phyloP scores from a whole-genome alignment of 35 echinoderm and acorn worm genomes.

The Heliocidaris erythrogramma region DNA sequence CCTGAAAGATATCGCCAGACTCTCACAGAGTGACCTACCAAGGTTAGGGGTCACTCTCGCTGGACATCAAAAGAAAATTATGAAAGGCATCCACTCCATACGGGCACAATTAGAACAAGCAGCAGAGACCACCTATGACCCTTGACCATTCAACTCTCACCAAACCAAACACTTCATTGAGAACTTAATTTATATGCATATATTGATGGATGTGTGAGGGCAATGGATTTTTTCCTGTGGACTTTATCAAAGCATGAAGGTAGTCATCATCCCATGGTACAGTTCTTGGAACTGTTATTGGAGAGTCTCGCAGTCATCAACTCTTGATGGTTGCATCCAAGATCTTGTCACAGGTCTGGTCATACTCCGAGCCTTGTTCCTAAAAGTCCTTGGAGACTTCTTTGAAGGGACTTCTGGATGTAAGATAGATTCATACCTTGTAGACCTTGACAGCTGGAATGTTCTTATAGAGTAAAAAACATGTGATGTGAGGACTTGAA shows the following conservation, averaged over 20 bases:
- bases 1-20: constrained; percentile 81
- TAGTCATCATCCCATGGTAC: background rate
- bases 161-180: background rate
- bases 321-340: background rate
- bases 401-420: too few species aligned
- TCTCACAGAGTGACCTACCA: constrained; percentile 74
- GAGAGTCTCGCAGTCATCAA: background rate
- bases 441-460: too few species aligned
- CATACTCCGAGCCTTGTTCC: background rate
- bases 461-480: too few species aligned
- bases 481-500: background rate
- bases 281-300: background rate
- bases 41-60: constrained; percentile 84
- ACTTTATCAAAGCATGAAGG: background rate
- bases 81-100: constrained; percentile 91
- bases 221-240: background rate
- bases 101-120: constrained; percentile 80
- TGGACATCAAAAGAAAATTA: constrained; percentile 96
- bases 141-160: background rate
- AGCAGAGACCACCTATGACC: constrained; percentile 59
- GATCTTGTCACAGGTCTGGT: background rate
- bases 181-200: background rate
- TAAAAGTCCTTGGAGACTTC: too few species aligned
- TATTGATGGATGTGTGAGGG: background rate
- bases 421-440: too few species aligned